These are phyloP conservation scores for Drosophila teissieri DNA, from an alignment of 1,140 invertebrate species.

Conservation along the genomic window DNA sequence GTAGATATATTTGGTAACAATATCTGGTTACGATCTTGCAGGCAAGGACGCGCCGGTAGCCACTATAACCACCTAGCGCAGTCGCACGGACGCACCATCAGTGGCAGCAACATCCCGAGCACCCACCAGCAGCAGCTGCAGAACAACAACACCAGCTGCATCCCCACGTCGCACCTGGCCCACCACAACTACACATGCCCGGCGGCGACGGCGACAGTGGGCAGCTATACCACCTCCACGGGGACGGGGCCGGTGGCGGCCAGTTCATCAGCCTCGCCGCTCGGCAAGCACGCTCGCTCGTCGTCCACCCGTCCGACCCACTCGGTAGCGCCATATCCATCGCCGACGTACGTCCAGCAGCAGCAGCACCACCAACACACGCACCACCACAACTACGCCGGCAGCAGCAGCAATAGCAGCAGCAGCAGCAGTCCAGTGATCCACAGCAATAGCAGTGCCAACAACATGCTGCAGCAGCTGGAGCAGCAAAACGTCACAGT, in stretches of 20 bases:
- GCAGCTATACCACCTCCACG: constrained; percentile 83
- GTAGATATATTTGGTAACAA: not conserved
- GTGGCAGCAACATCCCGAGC: constrained; percentile 59
- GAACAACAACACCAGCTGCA: constrained; percentile 79
- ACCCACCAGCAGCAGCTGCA: constrained; percentile 74
- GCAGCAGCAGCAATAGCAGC: constrained; percentile 49
- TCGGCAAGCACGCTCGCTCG: constrained; percentile 91
- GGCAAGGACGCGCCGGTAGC: constrained; percentile 85
- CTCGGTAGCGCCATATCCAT: constrained; percentile 86
- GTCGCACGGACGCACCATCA: constrained; percentile 51
- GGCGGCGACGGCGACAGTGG: constrained; percentile 44
- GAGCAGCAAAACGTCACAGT: constrained; percentile 81
- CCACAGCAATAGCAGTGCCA: constrained; percentile 80
- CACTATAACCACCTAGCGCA: constrained; percentile 60
- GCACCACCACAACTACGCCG: constrained; percentile 63
- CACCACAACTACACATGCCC: constrained; percentile 83
- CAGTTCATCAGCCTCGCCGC: constrained; percentile 78
- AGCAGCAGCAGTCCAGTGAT: constrained; percentile 67
- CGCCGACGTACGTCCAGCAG: constrained; percentile 80
- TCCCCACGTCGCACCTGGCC: constrained; percentile 78
- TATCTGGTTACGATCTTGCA: constrained; percentile 36
- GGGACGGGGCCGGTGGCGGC: constrained; percentile 23
- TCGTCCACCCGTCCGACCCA: constrained; percentile 87
- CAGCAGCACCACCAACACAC: constrained; percentile 66
- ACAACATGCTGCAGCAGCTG: constrained; percentile 80